Evolutionary conservation across 2,113 vertebrate species (phyloP).

Genomic region (Motacilla alba): DNA sequence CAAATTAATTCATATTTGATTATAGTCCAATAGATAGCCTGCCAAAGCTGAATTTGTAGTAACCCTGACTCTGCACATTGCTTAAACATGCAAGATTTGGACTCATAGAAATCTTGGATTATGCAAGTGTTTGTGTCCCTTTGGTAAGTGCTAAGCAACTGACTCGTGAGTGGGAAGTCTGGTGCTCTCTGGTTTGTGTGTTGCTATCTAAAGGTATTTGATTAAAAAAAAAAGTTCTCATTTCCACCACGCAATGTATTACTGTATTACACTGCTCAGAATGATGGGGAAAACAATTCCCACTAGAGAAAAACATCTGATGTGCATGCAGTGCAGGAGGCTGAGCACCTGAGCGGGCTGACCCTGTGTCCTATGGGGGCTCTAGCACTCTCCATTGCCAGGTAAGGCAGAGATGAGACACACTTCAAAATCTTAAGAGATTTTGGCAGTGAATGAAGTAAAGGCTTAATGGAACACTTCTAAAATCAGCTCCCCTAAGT

Average conservation of each 20-base stretch:
- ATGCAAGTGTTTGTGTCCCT: neutral
- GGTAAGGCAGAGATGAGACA: neutral
- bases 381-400: neutral
- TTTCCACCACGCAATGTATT: neutral
- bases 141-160: neutral
- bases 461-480: neutral
- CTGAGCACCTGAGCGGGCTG: neutral
- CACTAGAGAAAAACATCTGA: neutral
- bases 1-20: neutral
- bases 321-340: neutral
- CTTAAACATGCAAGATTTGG: neutral
- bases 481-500: neutral
- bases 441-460: neutral
- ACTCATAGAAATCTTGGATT: neutral
- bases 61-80: neutral
- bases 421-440: neutral
- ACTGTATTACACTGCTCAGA: neutral
- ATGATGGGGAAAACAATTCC: neutral
- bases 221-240: neutral
- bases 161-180: neutral
- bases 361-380: rapidly evolving
- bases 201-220: neutral
- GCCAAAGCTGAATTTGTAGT: neutral
- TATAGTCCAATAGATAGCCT: neutral
- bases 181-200: neutral